Base-by-base conservation (phyloP, 2,797 vertebrate genomes). In the Sebastes elongatus region DNA sequence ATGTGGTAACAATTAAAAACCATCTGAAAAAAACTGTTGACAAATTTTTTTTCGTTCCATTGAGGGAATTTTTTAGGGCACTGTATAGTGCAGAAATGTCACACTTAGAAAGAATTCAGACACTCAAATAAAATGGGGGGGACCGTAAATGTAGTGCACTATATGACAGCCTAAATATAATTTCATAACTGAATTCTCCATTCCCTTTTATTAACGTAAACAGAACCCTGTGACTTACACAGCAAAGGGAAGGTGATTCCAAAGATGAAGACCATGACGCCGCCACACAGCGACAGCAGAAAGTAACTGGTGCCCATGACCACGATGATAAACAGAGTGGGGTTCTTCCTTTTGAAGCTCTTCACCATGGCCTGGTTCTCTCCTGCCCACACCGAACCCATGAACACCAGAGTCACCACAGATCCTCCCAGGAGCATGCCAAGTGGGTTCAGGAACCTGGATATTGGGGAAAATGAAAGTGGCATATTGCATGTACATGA, bases 181-280 rank as follows among this genome's bases (percentile, higher is more conserved):
- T 27, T n/a, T 13, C 10, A 23, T 6, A 9, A 13, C 23, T 14
- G 35, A 42, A 25, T 14, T n/a, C 10, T 60, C 30, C 7, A 25
- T 46, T 20, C 9, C 9, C 3, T 2, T 16, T 46, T 18, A 10
- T 32, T 2, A 46, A 27, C 52, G 46, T 38, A 1, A 77, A 10
- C 3, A 23, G 1, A 10, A 5, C 4, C 18, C 13, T 32, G 65
- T n/a, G 33, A 98, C 98, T 98, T 92, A 99, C 98, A 84, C 83
- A 99, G 91, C 88, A 99, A 90, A 63, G 99, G 98, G 82, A 99
- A 97, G 0, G 97, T 97, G 94, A 99, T 98, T 63, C 98, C 99
- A 38, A 99, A 98, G 90, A 99, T 94, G 84, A 99, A 99, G 82
- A 99, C 97, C 97, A 99, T 96, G 88, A 99, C 97, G 0, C 98